A percentile compares a stretch with the other conserved stretches of the same genome.
These are phyloP conservation scores for Chionis minor DNA, from an alignment of 2,113 vertebrate genomes.

Conservation along the genomic window DNA sequence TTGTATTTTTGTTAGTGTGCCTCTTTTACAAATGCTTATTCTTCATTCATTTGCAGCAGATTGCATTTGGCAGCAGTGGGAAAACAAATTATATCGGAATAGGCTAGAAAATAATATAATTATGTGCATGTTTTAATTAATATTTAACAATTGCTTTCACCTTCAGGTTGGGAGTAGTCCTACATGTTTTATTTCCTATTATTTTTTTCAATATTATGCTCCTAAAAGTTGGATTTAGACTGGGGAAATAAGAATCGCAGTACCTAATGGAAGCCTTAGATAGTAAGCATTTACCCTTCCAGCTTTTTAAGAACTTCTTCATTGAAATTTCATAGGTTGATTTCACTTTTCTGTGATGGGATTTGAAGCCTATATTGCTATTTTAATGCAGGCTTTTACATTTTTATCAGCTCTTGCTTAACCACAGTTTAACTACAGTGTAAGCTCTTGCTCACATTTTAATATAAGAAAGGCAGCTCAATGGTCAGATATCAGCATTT, in stretches of 20 bases:
- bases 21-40: neutral
- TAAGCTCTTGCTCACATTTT: neutral
- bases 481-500: rapidly evolving
- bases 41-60: neutral
- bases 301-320: neutral
- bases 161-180: neutral
- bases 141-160: neutral
- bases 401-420: neutral
- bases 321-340: neutral
- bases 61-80: neutral
- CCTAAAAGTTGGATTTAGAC: neutral
- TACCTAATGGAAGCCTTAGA: neutral
- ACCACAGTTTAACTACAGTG: neutral
- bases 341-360: neutral
- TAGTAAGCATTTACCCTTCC: neutral
- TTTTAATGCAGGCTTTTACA: neutral
- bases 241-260: neutral
- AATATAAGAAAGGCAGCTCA: neutral
- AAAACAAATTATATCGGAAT: neutral
- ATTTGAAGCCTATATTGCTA: neutral
- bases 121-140: neutral
- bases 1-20: neutral
- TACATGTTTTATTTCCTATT: neutral
- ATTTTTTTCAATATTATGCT: neutral
- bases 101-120: neutral